These are phyloP conservation scores for Tachina lurida DNA, from an alignment of 2,888 invertebrate genomes.

Conservation along the genomic window DNA sequence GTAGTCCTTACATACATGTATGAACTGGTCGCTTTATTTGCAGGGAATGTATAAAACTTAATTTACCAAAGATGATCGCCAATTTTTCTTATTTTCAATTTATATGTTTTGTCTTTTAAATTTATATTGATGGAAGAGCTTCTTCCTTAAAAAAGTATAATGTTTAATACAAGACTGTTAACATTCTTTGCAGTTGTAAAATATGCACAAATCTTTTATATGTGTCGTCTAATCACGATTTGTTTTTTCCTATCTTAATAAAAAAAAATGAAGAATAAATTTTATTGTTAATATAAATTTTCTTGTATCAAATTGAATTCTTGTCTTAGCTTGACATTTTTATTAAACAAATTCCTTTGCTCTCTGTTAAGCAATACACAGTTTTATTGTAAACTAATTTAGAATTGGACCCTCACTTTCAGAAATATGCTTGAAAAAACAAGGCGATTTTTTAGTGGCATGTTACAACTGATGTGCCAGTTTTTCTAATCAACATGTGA, in stretches of 20 bases:
- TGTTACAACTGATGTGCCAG: slow-evolving; percentile 19
- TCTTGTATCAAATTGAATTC: slow-evolving; percentile 1
- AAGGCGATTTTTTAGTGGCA: slow-evolving; percentile 12
- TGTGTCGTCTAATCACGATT: background rate
- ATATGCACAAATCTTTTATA: background rate
- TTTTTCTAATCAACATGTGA: slow-evolving; percentile 58
- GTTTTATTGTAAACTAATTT: slow-evolving; percentile 12
- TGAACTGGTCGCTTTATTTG: too few relatives aligned
- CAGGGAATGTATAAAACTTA: too few relatives aligned
- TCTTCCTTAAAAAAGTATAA: too few relatives aligned
- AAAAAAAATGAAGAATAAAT: background rate
- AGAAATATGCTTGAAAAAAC: background rate
- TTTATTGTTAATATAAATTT: slow-evolving; percentile 37
- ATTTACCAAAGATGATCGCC: too few relatives aligned
- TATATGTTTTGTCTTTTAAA: too few relatives aligned
- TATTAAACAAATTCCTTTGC: slow-evolving; percentile 43
- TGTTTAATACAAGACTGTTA: background rate
- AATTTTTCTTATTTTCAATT: too few relatives aligned
- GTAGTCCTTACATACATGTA: too few relatives aligned
- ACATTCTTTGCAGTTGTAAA: background rate
- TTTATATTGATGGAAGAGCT: too few relatives aligned
- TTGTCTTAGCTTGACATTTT: background rate
- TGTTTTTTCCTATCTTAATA: background rate
- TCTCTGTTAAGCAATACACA: background rate
- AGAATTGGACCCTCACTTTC: background rate